A percentile compares a stretch with the other conserved stretches of the same genome.
Conservation (phyloP, 2,113 vertebrate genomes). For the Chinchilla lanigera region DNA sequence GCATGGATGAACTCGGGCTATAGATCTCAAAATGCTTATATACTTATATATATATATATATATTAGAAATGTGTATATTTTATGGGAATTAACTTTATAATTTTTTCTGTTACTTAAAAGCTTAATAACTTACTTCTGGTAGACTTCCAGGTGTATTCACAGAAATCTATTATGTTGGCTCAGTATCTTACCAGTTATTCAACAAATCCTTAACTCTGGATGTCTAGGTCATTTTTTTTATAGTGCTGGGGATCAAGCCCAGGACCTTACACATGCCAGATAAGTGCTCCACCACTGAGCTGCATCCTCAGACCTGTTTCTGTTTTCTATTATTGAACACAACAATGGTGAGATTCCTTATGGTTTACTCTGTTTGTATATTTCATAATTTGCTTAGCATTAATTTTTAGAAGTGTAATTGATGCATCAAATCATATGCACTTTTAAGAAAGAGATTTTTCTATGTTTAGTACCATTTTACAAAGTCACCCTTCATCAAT, state of each 20-base stretch:
- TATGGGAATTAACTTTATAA: neutral
- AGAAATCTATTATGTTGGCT: neutral
- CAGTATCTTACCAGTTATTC: neutral
- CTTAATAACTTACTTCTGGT: neutral
- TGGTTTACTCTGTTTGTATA: too few relatives aligned
- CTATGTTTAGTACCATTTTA: neutral
- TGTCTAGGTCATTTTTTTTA: neutral
- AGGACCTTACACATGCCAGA: too few relatives aligned
- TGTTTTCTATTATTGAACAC: too few relatives aligned
- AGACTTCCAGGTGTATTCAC: neutral
- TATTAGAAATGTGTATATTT: neutral
- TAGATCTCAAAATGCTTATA: neutral
- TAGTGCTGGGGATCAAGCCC: neutral
- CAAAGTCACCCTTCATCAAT: neutral
- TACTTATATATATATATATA: neutral
- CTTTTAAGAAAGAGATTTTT: neutral
- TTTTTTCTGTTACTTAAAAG: neutral
- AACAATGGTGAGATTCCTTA: neutral
- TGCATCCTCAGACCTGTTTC: neutral
- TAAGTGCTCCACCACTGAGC: neutral
- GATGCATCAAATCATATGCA: neutral
- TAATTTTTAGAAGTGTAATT: neutral
- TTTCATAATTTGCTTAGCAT: neutral
- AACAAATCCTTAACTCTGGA: neutral
- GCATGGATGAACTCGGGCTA: neutral